Evolutionary conservation across 2,113 vertebrate genomes (phyloP).

Genomic region (Mesocricetus auratus): DNA sequence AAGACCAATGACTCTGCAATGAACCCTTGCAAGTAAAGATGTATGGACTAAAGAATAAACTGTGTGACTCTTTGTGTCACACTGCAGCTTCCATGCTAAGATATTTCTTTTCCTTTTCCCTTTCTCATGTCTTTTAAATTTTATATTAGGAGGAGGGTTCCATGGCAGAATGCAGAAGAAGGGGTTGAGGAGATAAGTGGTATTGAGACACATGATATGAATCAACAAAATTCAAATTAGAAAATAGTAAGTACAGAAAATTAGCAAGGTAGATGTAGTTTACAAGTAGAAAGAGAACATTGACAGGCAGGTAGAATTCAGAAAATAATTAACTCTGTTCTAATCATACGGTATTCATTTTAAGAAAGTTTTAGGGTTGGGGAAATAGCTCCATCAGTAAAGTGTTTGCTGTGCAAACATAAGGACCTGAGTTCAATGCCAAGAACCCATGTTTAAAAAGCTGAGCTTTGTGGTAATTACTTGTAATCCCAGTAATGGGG

Average conservation of each 20-base stretch:
- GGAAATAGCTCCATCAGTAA: not conserved
- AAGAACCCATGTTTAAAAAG: not conserved
- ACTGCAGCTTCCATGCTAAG: too few species aligned
- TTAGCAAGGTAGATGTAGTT: not conserved
- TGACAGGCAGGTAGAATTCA: not conserved
- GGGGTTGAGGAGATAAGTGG: too few species aligned
- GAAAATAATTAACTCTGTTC: not conserved
- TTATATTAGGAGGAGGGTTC: too few species aligned
- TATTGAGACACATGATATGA: too few species aligned
- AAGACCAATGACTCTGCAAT: too few species aligned
- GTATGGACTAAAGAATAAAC: too few species aligned
- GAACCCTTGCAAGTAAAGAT: too few species aligned
- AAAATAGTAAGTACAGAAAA: not conserved
- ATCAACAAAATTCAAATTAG: too few species aligned
- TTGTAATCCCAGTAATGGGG: not conserved
- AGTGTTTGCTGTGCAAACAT: not conserved
- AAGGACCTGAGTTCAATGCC: not conserved
- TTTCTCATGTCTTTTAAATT: too few species aligned
- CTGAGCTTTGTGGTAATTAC: not conserved
- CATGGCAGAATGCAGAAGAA: too few species aligned
- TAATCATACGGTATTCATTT: not conserved
- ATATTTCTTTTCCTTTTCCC: too few species aligned
- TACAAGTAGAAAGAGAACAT: not conserved
- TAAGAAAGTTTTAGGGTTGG: not conserved
- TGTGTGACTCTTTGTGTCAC: too few species aligned